Percentiles rank a stretch among this genome's conserved stretches.
Conservation (phyloP, 1,140 invertebrate genomes). For the Charaxes varanes region DNA sequence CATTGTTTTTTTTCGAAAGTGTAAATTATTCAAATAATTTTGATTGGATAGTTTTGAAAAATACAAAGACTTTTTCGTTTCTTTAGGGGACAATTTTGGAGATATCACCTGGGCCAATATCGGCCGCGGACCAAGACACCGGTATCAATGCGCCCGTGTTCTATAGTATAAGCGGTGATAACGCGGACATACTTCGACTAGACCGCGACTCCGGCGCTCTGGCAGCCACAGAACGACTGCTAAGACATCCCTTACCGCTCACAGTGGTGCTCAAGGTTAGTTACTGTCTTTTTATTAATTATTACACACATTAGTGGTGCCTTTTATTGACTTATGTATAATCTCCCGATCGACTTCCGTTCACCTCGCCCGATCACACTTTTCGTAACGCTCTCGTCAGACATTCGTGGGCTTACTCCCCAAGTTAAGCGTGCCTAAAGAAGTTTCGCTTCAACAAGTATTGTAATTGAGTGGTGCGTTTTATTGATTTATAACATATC, state of each 20-base stretch:
- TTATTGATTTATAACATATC: no score
- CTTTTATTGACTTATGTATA: no score
- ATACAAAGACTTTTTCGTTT: no score
- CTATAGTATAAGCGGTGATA: slow-evolving; percentile 76
- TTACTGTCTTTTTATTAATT: no score
- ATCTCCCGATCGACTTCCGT: no score
- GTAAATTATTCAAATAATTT: no score
- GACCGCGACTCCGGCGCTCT: slow-evolving; percentile 72
- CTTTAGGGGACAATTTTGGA: slow-evolving; percentile 75
- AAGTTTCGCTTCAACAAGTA: background rate
- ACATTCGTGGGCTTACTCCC: background rate
- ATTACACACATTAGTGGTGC: no score
- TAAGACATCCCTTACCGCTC: slow-evolving; percentile 78
- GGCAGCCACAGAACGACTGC: slow-evolving; percentile 75
- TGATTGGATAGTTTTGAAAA: no score
- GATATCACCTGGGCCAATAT: slow-evolving; percentile 76
- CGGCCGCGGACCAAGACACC: slow-evolving; percentile 86
- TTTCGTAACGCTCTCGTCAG: background rate
- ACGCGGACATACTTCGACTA: slow-evolving; percentile 66
- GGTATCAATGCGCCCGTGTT: slow-evolving; percentile 88
- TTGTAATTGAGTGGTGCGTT: background rate
- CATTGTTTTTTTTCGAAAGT: no score
- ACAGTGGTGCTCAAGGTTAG: slow-evolving; percentile 82
- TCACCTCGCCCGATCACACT: no score
- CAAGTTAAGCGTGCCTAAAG: background rate